Evolutionary conservation across 2,797 vertebrate species (phyloP), one percentile per base, ranked within the genome.

Genomic region (Toxotes lorentzi): DNA sequence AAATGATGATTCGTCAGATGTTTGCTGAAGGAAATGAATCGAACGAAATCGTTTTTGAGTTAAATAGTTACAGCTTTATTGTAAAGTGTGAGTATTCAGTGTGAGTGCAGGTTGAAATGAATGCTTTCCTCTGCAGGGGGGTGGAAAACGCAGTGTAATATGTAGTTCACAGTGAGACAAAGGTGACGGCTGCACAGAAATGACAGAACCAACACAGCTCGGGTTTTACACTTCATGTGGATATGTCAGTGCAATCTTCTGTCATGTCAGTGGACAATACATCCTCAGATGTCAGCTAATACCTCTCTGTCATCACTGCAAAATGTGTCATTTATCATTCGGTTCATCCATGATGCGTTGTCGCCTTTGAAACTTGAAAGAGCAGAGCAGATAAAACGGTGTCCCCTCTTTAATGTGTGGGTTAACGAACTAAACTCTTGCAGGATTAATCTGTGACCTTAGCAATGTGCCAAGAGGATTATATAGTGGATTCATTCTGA

Each of bases 401-500:
- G 8, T 60, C 73, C 60, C 54, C 41, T 27, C 23, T 51, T 76
- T 67, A 78, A 69, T 76, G 59, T 82, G 59, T 2, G 17, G 43
- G 67, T 86, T 86, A 90, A 90, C 88, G 76, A 91, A 81, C 54
- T 66, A 40, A 82, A 87, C 63, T 80, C 74, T 48, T 57, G 72
- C 64, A 63, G 86, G 82, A 87, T 90, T 85, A 86, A 80, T 85
- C 84, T 83, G 76, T 77, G 81, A 79, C 82, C 56, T 89, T 58
- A 81, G 74, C 65, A 75, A 56, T 70, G 86, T 80, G 79, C 82
- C 88, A 73, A 73, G 60, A 86, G 88, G 84, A 90, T 90, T 91
- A 88, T 72, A 82, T 63, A 47, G 65, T 81, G 86, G 87, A 88
- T 91, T 89, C 82, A 83, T 85, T 82, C 74, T 51, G 63, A 70